Evolutionary conservation across 2,888 invertebrate species (phyloP), one percentile per base, ranked within the genome.

Genomic region (Lasioglossum oenotherae): DNA sequence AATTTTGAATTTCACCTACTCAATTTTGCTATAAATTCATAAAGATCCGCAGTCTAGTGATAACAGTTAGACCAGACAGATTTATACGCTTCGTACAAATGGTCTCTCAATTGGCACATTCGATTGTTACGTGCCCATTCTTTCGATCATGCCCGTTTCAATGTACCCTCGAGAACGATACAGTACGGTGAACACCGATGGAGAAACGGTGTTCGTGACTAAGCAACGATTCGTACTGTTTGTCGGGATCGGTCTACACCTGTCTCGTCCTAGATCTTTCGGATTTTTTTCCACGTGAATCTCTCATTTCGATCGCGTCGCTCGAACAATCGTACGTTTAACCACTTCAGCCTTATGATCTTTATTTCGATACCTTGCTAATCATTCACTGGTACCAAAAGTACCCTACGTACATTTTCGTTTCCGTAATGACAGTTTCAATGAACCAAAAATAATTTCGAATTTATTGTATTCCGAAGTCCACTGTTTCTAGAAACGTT

Each of bases 171-270:
- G 53, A 19, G 53, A 76, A 74, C 44, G 82, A 78, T 78, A 74
- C 77, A 85, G 31, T 71, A 72, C 67, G 74, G 57, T 69, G 86
- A 86, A 86, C 86, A 84, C 31, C 71, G 86, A 82, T 82, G 83
- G 86, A 84, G 87, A 87, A 87, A 87, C 84, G 86, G 71, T 44
- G 81, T 74, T 81, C 77, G 82, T 88, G 88, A 88, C 88, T 88
- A 84, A 82, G 88, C 88, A 81, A 60, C 69, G 84, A 81, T 69
- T 84, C 79, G 69, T 82, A 79, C 85, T 80, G 84, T 79, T 81
- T 69, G 83, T 46, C 27, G 38, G 74, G 67, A 77, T 77, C 84
- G 73, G 67, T 81, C 77, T 53, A 77, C 88, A 88, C 84, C 84
- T 88, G 88, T 80, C 84, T 78, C 77, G 88, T 86, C 88, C 88